Conservation (phyloP, 2,113 vertebrate genomes). For the Solenodon paradoxus region DNA sequence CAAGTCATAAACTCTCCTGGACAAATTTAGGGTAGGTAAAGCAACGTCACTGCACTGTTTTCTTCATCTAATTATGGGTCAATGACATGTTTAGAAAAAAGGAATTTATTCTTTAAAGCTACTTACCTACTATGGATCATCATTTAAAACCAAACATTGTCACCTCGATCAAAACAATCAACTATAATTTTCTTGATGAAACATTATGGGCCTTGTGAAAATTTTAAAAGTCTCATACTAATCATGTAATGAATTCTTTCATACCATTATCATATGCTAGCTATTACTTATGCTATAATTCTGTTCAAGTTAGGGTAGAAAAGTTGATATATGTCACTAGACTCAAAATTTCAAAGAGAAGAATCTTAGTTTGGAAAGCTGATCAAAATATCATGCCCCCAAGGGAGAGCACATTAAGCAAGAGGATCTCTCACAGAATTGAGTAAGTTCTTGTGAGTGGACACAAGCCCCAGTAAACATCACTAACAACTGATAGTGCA, state of each 20-base stretch:
- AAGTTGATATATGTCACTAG: constrained; percentile 64
- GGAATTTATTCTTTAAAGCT: neutral
- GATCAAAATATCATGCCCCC: constrained; percentile 49
- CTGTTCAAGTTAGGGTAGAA: constrained; percentile 28
- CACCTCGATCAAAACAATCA: constrained; percentile 10
- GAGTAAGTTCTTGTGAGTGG: constrained; percentile 26
- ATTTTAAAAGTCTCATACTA: constrained; percentile 45
- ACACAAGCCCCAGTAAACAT: constrained; percentile 37
- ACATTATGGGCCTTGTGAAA: constrained; percentile 58
- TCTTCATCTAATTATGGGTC: neutral
- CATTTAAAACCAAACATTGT: constrained; percentile 36
- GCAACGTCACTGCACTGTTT: neutral
- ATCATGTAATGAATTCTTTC: neutral
- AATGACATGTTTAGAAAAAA: constrained; percentile 17
- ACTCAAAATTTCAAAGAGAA: constrained; percentile 65
- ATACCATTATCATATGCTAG: constrained; percentile 53
- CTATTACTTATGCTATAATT: constrained; percentile 71
- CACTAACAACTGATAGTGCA: constrained; percentile 71
- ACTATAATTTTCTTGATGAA: constrained; percentile 29
- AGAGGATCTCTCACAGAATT: constrained; percentile 59
- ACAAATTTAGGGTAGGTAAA: neutral
- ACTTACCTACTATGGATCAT: neutral
- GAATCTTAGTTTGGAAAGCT: constrained; percentile 42
- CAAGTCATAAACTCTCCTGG: neutral
- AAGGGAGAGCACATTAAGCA: neutral